Evolutionary conservation across 1,140 invertebrate species (phyloP), one percentile per base, ranked within the genome.

Genomic region (Oncopodura yosiiana): DNA sequence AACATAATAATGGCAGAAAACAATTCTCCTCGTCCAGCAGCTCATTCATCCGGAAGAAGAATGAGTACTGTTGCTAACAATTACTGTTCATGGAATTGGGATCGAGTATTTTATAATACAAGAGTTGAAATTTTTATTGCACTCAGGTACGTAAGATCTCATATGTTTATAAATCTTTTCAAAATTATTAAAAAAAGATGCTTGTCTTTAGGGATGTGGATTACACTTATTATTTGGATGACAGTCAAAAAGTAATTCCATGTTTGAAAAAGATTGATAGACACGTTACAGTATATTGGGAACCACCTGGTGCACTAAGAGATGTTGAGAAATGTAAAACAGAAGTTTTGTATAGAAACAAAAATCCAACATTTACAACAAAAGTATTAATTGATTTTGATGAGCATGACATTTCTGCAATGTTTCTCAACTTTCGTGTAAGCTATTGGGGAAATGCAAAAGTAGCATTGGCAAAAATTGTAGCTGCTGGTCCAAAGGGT

Each of bases 241-340:
- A 50, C 30, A 50, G 34, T 38, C 46, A 49, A 38, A 49, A 49
- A 16, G 23, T 49, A 8, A 49, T 49, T 49, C 18, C 46, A 2
- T 37, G 46, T 34, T 38, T 49, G 34, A 49, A 8, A 19, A 19
- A 38, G 38, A 23, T 37, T 9, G 46, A 49, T 26, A 30, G 46
- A 37, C 38, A 55, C 19, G 37, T 55, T 36, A 44, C 49, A 12
- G 36, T 42, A 3, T 49, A 48, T 12, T 36, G 30, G 42, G 49
- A 55, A 30, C 53, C 53, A 21, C 44, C 53, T 12, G 53, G 53
- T 26, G 30, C 53, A 9, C 26, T 55, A 6, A 32, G 39, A 38
- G 48, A 44, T 43, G 37, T 55, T 16, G 44, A 49, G 24, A 55
- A 55, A 29, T 55, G 44, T 30, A 5, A n/a, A 27, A 55, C 53